Evolutionary conservation across 2,797 vertebrate species (phyloP).

Genomic region (Chloroceryle inda): DNA sequence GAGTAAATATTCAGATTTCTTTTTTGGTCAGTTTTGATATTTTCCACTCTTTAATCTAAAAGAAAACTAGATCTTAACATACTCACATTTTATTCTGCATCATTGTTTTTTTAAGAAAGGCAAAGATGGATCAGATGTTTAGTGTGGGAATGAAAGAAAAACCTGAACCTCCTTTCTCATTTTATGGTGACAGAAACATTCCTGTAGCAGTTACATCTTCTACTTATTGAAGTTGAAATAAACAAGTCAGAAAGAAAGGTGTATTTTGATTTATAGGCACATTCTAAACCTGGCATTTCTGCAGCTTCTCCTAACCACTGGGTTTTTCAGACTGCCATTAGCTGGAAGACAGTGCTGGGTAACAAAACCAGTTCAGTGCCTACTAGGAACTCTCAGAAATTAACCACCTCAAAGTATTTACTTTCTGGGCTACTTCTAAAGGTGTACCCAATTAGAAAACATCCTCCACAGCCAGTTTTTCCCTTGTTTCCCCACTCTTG

Average conservation of each 20-base stretch:
- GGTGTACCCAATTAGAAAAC: not conserved
- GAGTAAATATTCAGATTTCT: constrained; percentile 72
- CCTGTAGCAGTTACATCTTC: not conserved
- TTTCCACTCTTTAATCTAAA: constrained; percentile 32
- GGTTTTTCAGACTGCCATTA: not conserved
- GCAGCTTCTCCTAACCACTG: not conserved
- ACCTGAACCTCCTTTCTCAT: not conserved
- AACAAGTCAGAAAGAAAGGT: not conserved
- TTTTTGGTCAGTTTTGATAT: not conserved
- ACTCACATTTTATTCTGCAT: not conserved
- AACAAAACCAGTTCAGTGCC: not conserved
- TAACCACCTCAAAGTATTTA: not conserved
- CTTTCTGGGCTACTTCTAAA: not conserved
- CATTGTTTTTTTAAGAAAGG: constrained; percentile 65
- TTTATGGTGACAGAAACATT: not conserved
- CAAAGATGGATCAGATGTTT: constrained; percentile 69
- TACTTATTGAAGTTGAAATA: not conserved
- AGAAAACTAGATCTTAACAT: not conserved
- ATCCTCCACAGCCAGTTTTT: not conserved
- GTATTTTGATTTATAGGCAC: not conserved
- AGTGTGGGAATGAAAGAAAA: not conserved
- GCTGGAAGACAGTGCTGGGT: not conserved
- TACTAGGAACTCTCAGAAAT: not conserved
- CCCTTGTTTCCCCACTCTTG: not conserved
- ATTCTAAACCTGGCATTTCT: not conserved